Conservation (phyloP, 2,797 vertebrate genomes). For the Knipowitschia caucasica region DNA sequence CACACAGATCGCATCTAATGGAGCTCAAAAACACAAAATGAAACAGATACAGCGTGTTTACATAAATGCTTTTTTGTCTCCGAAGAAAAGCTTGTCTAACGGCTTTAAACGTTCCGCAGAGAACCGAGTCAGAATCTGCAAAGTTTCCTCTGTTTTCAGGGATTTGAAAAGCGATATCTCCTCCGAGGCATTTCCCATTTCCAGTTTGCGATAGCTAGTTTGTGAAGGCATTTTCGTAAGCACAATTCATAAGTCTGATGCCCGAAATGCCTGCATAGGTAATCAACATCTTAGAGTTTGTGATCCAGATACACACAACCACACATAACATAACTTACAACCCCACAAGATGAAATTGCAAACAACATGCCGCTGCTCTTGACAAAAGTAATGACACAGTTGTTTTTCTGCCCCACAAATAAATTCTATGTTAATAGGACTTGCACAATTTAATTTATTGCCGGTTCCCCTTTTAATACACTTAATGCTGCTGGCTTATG, state of each 20-base stretch:
- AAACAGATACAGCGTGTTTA: conserved; percentile 4
- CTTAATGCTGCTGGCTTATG: conserved; percentile 1
- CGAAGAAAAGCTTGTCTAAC: background rate
- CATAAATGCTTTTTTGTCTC: background rate
- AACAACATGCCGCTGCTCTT: background rate
- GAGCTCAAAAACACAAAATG: background rate
- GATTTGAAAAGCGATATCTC: background rate
- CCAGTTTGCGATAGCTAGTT: background rate
- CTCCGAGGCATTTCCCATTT: background rate
- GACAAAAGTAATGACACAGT: background rate
- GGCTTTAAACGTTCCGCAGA: too few species aligned
- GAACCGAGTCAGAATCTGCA: background rate
- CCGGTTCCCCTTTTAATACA: conserved; percentile 1
- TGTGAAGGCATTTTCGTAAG: background rate
- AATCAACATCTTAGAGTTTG: background rate
- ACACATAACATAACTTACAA: background rate
- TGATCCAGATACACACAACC: background rate
- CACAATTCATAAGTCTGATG: too few species aligned
- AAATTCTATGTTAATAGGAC: background rate
- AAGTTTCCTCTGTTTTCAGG: background rate
- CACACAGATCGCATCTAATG: background rate
- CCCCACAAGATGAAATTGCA: background rate
- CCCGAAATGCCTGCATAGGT: too few species aligned
- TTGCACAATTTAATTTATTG: conserved; percentile 1
- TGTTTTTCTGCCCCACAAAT: background rate